Conservation (phyloP, 2,113 vertebrate genomes). For the Tragelaphus buxtoni region DNA sequence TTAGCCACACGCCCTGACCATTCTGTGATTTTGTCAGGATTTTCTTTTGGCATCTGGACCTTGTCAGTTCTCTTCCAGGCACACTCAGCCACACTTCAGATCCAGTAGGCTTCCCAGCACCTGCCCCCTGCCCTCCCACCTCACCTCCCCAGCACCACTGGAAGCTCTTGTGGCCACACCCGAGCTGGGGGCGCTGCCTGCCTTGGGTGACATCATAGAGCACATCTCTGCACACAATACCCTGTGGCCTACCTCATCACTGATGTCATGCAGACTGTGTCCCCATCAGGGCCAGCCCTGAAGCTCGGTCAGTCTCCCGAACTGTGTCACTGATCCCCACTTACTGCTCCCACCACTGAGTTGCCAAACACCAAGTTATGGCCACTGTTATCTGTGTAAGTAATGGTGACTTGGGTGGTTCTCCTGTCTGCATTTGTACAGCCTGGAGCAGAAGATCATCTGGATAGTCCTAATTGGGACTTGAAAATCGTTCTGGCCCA, state of each 20-base stretch:
- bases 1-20: not conserved
- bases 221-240: not conserved
- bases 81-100: not conserved
- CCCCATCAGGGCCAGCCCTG: not conserved
- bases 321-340: not conserved
- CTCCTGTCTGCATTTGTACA: not conserved
- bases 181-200: not conserved
- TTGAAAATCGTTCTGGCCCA: not conserved
- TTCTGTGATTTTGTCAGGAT: not conserved
- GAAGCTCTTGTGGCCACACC: not conserved
- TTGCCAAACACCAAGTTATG: not conserved
- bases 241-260: not conserved
- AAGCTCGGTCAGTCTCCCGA: not conserved
- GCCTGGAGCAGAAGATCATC: not conserved
- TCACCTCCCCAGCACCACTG: not conserved
- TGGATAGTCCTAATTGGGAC: not conserved
- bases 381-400: not conserved
- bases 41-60: not conserved
- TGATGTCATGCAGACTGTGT: not conserved
- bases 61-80: not conserved
- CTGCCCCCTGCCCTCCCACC: not conserved
- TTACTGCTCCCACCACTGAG: not conserved
- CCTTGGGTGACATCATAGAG: not conserved
- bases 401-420: not conserved
- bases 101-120: not conserved